A percentile compares a stretch with the other conserved stretches of the same genome.
These are phyloP conservation scores for Alitta virens DNA, from an alignment of 2,888 invertebrate species.

Conservation along the genomic window DNA sequence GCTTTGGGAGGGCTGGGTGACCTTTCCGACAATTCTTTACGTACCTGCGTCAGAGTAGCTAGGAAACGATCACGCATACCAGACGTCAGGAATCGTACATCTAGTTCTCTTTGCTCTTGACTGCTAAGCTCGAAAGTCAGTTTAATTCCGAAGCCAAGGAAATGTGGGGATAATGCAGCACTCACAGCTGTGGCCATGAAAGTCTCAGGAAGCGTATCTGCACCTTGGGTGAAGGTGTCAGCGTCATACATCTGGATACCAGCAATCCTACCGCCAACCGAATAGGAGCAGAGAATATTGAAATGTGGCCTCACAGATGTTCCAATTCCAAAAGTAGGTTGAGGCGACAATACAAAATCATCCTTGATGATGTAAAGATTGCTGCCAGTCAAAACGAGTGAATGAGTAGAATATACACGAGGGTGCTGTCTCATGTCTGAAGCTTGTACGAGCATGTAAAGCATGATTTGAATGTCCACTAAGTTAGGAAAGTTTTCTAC, in stretches of 20 bases:
- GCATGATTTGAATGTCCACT: constrained; percentile 14
- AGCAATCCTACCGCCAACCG: constrained; percentile 41
- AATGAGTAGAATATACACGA: constrained; percentile 15
- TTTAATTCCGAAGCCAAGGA: constrained; percentile 30
- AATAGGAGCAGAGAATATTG: constrained; percentile 41
- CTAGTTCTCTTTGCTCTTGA: constrained; percentile 22
- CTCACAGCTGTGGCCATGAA: constrained; percentile 10
- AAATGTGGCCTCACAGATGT: constrained; percentile 35
- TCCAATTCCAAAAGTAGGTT: constrained; percentile 41
- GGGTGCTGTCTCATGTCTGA: constrained; percentile 2
- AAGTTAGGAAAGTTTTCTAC: constrained; percentile 16
- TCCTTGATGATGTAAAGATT: constrained; percentile 42
- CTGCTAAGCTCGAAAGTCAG: constrained; percentile 25
- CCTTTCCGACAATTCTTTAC: constrained; percentile 14
- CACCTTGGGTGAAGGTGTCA: constrained; percentile 17
- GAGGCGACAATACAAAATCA: constrained; percentile 42
- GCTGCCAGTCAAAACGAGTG: constrained; percentile 42
- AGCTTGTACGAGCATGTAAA: constrained; percentile 33
- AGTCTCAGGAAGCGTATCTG: not conserved
- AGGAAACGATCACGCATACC: constrained; percentile 27
- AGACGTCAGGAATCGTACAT: constrained; percentile 28
- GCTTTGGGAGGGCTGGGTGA: constrained; percentile 13
- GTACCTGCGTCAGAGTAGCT: constrained; percentile 19
- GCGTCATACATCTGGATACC: constrained; percentile 40
- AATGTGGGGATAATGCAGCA: constrained; percentile 12